Evolutionary conservation across 2,797 vertebrate species (phyloP).

Genomic region (Labeo calbasu): DNA sequence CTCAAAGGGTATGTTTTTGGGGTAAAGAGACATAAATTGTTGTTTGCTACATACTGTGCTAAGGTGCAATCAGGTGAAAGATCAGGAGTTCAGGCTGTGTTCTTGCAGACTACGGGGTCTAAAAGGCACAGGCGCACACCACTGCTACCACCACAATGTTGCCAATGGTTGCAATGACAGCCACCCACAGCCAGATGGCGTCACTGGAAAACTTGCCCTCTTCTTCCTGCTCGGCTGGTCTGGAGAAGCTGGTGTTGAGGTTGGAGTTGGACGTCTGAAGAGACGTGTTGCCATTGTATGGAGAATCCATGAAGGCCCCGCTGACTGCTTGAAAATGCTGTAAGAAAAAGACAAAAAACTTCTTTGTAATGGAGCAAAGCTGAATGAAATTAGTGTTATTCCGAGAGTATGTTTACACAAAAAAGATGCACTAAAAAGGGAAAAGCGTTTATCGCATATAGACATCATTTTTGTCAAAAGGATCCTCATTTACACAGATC

Average conservation of each 20-base stretch:
- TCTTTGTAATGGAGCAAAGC: not conserved
- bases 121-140: conserved; percentile 85
- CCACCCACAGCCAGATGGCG: conserved; percentile 83
- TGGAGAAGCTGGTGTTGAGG: conserved; percentile 71
- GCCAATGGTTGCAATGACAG: conserved; percentile 83
- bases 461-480: too few relatives aligned
- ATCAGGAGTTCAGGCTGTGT: conserved; percentile 45
- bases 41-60: conserved; percentile 17
- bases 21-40: not conserved
- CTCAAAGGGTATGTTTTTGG: not conserved
- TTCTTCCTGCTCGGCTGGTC: conserved; percentile 74
- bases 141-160: conserved; percentile 86
- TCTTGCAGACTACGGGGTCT: conserved; percentile 56
- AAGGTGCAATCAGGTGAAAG: conserved; percentile 7
- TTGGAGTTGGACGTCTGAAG: conserved; percentile 79
- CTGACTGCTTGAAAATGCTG: conserved; percentile 77
- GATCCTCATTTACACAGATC: too few relatives aligned
- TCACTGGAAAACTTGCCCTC: conserved; percentile 80
- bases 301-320: conserved; percentile 80
- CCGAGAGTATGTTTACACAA: not conserved
- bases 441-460: too few relatives aligned
- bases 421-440: too few relatives aligned
- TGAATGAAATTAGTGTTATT: not conserved
- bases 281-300: conserved; percentile 77
- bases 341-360: not conserved